phyloP scores from a whole-genome alignment of 2,888 invertebrate species.

The Sympetrum striolatum region DNA sequence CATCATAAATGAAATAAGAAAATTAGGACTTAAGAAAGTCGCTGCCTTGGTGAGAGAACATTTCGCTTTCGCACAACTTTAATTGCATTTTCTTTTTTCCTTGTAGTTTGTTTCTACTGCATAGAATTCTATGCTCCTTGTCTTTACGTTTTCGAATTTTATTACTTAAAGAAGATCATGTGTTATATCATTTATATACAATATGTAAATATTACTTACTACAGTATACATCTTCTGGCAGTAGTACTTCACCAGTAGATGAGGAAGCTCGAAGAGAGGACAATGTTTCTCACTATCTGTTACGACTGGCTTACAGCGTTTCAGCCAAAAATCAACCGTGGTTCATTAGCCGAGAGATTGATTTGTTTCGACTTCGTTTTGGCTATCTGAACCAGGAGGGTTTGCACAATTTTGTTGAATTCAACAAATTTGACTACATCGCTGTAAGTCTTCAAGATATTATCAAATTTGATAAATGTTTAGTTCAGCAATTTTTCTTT shows the following conservation, averaged over 20 bases:
- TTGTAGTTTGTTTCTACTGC: too few relatives aligned
- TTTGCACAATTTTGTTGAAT: slow-evolving; percentile 70
- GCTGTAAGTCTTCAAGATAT: slow-evolving; percentile 56
- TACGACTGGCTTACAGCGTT: slow-evolving; percentile 89
- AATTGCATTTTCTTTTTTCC: too few relatives aligned
- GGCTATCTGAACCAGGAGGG: slow-evolving; percentile 68
- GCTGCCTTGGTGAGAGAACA: slow-evolving; percentile 52
- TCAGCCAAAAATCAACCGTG: slow-evolving; percentile 80
- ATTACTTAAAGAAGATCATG: too few relatives aligned
- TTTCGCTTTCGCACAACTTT: too few relatives aligned
- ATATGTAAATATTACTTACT: slow-evolving; percentile 54
- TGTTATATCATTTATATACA: too few relatives aligned
- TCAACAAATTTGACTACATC: slow-evolving; percentile 72
- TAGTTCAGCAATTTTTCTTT: too few relatives aligned
- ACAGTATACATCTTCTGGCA: slow-evolving; percentile 63
- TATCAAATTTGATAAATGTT: too few relatives aligned
- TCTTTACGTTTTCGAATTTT: too few relatives aligned
- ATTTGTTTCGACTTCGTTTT: slow-evolving; percentile 85
- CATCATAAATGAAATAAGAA: slow-evolving; percentile 69
- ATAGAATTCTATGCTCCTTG: too few relatives aligned
- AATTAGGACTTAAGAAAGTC: slow-evolving; percentile 69
- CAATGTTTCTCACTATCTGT: slow-evolving; percentile 90
- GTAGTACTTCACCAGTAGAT: slow-evolving; percentile 64
- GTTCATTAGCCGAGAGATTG: slow-evolving; percentile 88
- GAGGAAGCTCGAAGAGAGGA: slow-evolving; percentile 76